Evolutionary conservation across 2,888 invertebrate genomes (phyloP).

Genomic region (Amphimallon solstitiale): DNA sequence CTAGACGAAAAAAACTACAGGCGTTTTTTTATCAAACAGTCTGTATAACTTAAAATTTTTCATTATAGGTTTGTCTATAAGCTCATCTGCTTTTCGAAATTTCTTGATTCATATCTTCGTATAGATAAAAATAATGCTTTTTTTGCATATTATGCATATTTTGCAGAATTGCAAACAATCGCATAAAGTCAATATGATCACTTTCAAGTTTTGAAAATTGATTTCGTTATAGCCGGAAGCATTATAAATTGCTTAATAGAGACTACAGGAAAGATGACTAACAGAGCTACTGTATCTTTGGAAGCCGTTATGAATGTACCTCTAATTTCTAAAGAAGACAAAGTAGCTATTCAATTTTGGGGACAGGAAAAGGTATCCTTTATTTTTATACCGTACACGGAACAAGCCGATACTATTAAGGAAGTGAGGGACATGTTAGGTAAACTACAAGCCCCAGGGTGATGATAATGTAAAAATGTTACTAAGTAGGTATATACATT

Average conservation of each 20-base stretch:
- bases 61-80: too few relatives aligned
- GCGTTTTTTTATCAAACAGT: too few relatives aligned
- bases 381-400: constrained; percentile 81
- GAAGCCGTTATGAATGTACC: constrained; percentile 65
- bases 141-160: too few relatives aligned
- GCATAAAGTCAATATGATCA: too few relatives aligned
- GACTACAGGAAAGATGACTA: constrained; percentile 66
- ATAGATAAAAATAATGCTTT: too few relatives aligned
- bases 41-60: too few relatives aligned
- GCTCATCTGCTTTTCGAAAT: too few relatives aligned
- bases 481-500: background rate
- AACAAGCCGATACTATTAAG: constrained; percentile 72
- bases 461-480: background rate
- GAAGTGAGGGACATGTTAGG: constrained; percentile 69
- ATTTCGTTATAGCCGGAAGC: constrained; percentile 51
- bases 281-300: constrained; percentile 67
- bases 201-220: too few relatives aligned
- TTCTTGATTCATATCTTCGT: too few relatives aligned
- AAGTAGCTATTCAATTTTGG: constrained; percentile 68
- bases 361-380: constrained; percentile 78
- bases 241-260: constrained; percentile 64
- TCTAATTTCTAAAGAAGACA: constrained; percentile 62
- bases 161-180: too few relatives aligned
- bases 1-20: too few relatives aligned
- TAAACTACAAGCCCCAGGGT: constrained; percentile 13